Base-by-base conservation (phyloP, 2,113 vertebrate genomes). In the Typhlomys cinereus region DNA sequence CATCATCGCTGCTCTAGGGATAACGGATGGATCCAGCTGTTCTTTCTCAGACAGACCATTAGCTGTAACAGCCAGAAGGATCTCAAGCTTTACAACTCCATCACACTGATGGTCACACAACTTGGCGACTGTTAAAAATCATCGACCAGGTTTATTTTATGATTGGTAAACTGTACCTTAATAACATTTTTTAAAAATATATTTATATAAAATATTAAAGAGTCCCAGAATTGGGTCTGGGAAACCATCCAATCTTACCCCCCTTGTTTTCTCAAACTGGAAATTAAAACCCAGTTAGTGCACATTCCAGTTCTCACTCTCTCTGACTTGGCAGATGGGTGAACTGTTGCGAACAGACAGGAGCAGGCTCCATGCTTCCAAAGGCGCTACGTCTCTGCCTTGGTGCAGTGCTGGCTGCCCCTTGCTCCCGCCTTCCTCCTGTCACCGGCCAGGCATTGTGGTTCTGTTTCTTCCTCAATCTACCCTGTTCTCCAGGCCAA, bases 191-290 rank as follows among this genome's bases (percentile, higher is more conserved):
- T 48, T 64, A 52, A 92, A 85, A 88, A 48, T 78, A 44, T 69
- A 52, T 69, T 78, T 92, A 69, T 80, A 59, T 69, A 54, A 85
- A 88, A 91, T 70, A 29, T 62, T 81, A 80, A n/a, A n/a, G 18
- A 75, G 12, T 54, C 39, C 31, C 66, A 25, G 31, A 89, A 88
- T 11, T 27, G 79, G 17, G 57, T 64, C 48, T 44, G 20, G 44
- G 52, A 83, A 27, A 59, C 44, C 48, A 82, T 31, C 25, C 39
- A 27, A 66, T 70, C 29, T 46, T 36, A 81, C 70, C 67, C 34
- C n/a, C 12, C 36, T 76, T 15, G 8, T 52, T 93, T 29, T 57
- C 18, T 93, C 61, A 85, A 75, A 84, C 29, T 61, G 27, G 48
- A 61, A 67, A 59, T 83, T 52, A 69, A 64, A 74, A 59, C 29